Conservation (phyloP, 2,888 invertebrate species). For the Acanthosepion lycidas region DNA sequence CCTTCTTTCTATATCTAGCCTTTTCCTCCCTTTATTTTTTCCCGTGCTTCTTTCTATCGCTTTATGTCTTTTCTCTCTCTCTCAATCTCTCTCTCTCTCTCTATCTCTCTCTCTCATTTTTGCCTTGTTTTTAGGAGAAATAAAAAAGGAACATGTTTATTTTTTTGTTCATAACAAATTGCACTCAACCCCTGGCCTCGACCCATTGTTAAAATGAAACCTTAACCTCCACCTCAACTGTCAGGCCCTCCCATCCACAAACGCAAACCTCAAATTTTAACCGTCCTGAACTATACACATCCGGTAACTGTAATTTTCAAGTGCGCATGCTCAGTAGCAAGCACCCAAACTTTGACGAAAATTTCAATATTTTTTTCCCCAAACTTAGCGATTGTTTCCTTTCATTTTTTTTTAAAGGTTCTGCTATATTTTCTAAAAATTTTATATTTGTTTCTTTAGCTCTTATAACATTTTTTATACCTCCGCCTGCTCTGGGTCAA, state of each 20-base stretch:
- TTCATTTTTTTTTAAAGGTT: neutral
- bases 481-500: neutral
- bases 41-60: too few relatives aligned
- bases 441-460: neutral
- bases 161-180: neutral
- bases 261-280: neutral
- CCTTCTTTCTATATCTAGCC: too few relatives aligned
- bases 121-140: neutral
- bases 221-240: neutral
- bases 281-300: neutral
- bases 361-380: neutral
- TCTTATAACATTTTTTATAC: neutral
- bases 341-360: neutral
- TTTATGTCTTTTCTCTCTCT: too few relatives aligned
- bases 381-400: neutral
- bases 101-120: neutral
- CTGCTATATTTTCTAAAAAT: too few relatives aligned
- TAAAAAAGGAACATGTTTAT: neutral
- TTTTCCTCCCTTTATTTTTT: too few relatives aligned
- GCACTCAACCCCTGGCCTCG: neutral
- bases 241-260: neutral
- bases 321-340: neutral
- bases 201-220: neutral
- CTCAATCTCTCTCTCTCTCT: neutral
- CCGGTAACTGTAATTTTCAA: neutral